Conservation (phyloP, 2,888 invertebrate species). For the Mythimna vitellina region DNA sequence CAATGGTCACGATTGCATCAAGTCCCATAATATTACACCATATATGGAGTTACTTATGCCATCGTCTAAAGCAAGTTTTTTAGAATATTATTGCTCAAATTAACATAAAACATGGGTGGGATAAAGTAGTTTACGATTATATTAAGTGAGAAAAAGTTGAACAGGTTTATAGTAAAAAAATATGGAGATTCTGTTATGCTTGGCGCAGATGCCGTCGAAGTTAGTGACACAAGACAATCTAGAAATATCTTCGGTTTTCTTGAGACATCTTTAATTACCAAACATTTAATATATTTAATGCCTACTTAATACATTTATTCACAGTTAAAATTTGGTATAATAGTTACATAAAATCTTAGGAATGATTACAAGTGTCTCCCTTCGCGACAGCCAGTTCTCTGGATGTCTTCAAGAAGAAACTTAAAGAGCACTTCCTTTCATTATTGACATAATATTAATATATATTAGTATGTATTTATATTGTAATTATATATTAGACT, state of each 20-base stretch:
- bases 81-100: slow-evolving; percentile 19
- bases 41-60: slow-evolving; percentile 12
- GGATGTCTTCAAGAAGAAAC: too few species aligned
- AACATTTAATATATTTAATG: too few species aligned
- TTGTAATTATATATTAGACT: too few species aligned
- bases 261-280: neutral
- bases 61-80: slow-evolving; percentile 2
- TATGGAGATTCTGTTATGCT: slow-evolving; percentile 6
- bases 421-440: too few species aligned
- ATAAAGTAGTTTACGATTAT: slow-evolving; percentile 18
- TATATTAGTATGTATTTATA: too few species aligned
- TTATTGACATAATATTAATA: too few species aligned
- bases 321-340: too few species aligned
- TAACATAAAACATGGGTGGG: slow-evolving; percentile 36
- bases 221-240: neutral
- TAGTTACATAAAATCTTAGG: too few species aligned
- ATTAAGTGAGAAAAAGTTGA: slow-evolving; percentile 1
- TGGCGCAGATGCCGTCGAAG: neutral
- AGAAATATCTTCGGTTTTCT: neutral
- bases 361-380: too few species aligned
- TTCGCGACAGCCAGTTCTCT: too few species aligned
- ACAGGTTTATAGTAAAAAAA: slow-evolving; percentile 29
- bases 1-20: slow-evolving; percentile 26
- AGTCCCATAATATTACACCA: slow-evolving; percentile 37
- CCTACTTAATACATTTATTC: too few species aligned